A percentile compares a stretch with the other conserved stretches of the same genome.
phyloP scores from a whole-genome alignment of 1,140 invertebrate species.

The Cotesia chilonis region DNA sequence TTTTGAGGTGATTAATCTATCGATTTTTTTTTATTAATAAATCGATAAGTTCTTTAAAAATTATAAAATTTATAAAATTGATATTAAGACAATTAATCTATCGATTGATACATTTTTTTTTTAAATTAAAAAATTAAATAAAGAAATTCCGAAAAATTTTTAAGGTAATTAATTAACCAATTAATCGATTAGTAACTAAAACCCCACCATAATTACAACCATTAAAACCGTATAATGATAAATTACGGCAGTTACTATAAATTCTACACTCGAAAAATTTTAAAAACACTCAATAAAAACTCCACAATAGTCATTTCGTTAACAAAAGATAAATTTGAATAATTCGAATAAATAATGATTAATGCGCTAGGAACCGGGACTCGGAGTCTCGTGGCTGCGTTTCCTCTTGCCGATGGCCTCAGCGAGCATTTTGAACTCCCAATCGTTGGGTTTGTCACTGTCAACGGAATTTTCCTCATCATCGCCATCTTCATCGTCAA shows the following conservation, averaged over 20 bases:
- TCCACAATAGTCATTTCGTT: no score
- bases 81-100: no score
- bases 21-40: no score
- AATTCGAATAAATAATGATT: constrained; percentile 46
- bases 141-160: no score
- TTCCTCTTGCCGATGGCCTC: constrained; percentile 73
- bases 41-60: no score
- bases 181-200: constrained; percentile 2
- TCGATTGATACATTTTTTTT: no score
- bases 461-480: constrained; percentile 46
- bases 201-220: constrained; percentile 52
- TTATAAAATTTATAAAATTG: no score
- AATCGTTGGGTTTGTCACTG: constrained; percentile 68
- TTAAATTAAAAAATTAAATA: no score
- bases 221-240: constrained; percentile 37
- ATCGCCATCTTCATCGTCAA: constrained; percentile 51
- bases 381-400: constrained; percentile 61
- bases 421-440: constrained; percentile 82
- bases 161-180: no score
- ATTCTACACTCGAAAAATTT: not conserved
- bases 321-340: constrained; percentile 53
- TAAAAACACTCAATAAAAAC: no score
- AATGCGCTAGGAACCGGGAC: constrained; percentile 64
- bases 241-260: constrained; percentile 42
- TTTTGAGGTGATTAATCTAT: no score